Conservation (phyloP, 2,888 invertebrate species). For the Microctonus brassicae region DNA sequence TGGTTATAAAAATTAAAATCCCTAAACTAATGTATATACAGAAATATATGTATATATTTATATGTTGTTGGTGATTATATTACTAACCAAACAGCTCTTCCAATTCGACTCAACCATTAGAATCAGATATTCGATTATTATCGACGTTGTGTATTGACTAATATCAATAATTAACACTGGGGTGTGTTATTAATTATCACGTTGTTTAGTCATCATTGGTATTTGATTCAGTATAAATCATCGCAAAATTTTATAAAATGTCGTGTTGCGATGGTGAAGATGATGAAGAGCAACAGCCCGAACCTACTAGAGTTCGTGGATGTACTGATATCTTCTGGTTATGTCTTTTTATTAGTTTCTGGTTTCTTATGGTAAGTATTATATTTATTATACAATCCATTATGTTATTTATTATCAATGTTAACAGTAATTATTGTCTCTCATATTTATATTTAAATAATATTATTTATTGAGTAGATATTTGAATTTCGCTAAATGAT, state of each 20-base stretch:
- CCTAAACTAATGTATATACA: not conserved
- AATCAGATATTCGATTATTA: not conserved
- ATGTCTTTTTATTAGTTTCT: conserved; percentile 82
- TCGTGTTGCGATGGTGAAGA: conserved; percentile 65
- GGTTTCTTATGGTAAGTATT: conserved; percentile 89
- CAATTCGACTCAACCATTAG: no score
- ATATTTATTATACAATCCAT: no score
- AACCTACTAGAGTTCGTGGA: conserved; percentile 75
- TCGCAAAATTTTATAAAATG: conserved; percentile 47
- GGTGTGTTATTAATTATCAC: not conserved
- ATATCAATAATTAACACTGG: not conserved
- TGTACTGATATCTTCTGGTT: conserved; percentile 90
- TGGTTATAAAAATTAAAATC: not conserved
- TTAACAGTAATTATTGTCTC: not conserved
- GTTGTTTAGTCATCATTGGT: not conserved
- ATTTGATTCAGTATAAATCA: not conserved
- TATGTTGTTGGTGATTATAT: no score
- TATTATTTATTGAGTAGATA: conserved; percentile 25
- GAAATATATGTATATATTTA: no score
- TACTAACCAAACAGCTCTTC: no score
- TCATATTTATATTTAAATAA: not conserved
- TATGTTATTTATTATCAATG: not conserved
- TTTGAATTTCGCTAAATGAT: not conserved
- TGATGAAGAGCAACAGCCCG: conserved; percentile 62
- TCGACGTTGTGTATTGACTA: not conserved